phyloP scores from a whole-genome alignment of 2,888 invertebrate species.

The Salpingus planirostris region DNA sequence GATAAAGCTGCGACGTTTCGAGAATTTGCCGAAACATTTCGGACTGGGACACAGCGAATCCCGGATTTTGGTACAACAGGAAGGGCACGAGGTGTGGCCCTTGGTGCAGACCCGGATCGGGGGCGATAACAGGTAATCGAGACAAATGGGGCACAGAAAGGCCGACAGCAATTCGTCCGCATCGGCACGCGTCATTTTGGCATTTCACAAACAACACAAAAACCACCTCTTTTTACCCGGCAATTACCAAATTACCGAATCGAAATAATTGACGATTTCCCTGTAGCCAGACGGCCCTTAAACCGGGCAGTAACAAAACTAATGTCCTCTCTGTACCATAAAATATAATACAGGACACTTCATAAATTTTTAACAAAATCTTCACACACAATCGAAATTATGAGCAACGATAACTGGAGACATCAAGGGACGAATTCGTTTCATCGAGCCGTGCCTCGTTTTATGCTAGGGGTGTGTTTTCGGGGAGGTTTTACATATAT shows the following conservation, averaged over 20 bases:
- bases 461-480: too few relatives aligned
- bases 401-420: too few relatives aligned
- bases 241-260: too few relatives aligned
- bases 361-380: too few relatives aligned
- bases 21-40: constrained; percentile 8
- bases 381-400: too few relatives aligned
- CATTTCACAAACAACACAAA: background rate
- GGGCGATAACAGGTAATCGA: constrained; percentile 5
- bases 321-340: too few relatives aligned
- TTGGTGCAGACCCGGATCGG: constrained; percentile 8
- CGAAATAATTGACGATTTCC: too few relatives aligned
- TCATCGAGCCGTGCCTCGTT: too few relatives aligned
- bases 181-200: background rate
- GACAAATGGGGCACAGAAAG: constrained; percentile 5
- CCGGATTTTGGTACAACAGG: constrained; percentile 4
- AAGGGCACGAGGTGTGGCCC: constrained; percentile 7
- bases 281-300: too few relatives aligned
- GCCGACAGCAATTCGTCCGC: background rate
- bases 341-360: too few relatives aligned
- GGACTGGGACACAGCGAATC: constrained; percentile 5
- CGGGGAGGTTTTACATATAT: constrained; percentile 25
- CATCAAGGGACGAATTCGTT: too few relatives aligned
- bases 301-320: too few relatives aligned
- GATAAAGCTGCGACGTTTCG: constrained; percentile 7
- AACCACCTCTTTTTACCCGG: background rate